These are phyloP conservation scores for Sebastiscus tertius DNA, from an alignment of 2,797 vertebrate species.

Conservation along the genomic window DNA sequence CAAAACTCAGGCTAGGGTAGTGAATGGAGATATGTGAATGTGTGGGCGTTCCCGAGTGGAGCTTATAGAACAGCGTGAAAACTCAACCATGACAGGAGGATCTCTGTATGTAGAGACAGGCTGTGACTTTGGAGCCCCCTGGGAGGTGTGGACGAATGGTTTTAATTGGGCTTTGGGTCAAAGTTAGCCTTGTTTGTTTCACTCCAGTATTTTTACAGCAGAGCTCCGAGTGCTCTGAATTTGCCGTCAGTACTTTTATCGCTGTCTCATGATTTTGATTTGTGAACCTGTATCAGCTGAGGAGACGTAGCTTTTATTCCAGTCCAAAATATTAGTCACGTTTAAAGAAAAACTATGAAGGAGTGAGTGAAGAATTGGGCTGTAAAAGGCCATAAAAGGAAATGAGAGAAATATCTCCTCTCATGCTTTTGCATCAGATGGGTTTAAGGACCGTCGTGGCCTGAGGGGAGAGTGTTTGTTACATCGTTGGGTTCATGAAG, in stretches of 20 bases:
- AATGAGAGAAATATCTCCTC: not conserved
- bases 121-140: not conserved
- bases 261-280: conserved; percentile 32
- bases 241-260: conserved; percentile 33
- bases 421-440: conserved; percentile 6
- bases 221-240: conserved; percentile 7
- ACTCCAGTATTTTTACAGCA: conserved; percentile 51
- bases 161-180: conserved; percentile 42
- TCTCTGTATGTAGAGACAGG: conserved; percentile 25
- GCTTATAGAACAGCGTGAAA: conserved; percentile 70
- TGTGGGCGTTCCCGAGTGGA: conserved; percentile 59
- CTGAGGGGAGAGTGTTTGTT: conserved; percentile 13
- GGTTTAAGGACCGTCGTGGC: conserved; percentile 3
- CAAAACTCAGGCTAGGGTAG: conserved; percentile 65
- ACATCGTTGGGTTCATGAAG: conserved; percentile 22
- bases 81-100: conserved; percentile 54
- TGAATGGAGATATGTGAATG: conserved; percentile 74
- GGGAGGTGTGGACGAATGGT: conserved; percentile 1
- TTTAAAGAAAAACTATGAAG: conserved; percentile 1
- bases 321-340: not conserved
- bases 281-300: not conserved
- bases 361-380: not conserved
- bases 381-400: not conserved
- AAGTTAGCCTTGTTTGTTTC: conserved; percentile 45
- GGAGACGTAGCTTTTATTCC: not conserved